phyloP scores from a whole-genome alignment of 2,797 vertebrate species.

The Austrolebias charrua region DNA sequence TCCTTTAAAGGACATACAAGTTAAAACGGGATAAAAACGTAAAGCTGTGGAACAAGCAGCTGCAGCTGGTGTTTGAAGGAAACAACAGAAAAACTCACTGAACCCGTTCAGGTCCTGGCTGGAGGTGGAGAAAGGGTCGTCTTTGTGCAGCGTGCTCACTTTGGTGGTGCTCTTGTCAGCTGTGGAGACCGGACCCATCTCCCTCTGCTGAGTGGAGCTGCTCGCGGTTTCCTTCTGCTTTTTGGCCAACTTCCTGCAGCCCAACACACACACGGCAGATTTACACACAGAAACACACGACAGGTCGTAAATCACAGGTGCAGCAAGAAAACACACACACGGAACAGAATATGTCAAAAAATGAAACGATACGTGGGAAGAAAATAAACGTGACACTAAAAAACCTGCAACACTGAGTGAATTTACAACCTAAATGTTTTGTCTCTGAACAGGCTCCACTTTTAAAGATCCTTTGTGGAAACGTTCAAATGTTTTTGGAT shows the following conservation, averaged over 20 bases:
- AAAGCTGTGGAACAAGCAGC: too few relatives aligned
- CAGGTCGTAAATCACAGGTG: neutral
- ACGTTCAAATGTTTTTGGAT: too few relatives aligned
- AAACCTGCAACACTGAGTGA: neutral
- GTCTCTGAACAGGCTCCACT: too few relatives aligned
- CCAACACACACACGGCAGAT: constrained; percentile 6
- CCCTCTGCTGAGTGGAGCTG: constrained; percentile 90
- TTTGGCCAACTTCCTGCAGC: constrained; percentile 93
- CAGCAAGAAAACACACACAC: neutral
- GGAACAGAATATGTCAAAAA: neutral
- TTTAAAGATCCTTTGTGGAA: too few relatives aligned
- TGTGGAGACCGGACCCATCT: constrained; percentile 92
- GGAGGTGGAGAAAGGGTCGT: constrained; percentile 94
- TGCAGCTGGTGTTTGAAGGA: neutral
- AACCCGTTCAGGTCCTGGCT: constrained; percentile 95
- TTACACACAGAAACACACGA: neutral
- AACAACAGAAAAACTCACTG: constrained; percentile 78
- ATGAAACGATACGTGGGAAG: neutral
- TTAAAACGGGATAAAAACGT: too few relatives aligned
- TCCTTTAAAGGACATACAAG: too few relatives aligned
- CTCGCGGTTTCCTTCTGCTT: constrained; percentile 98
- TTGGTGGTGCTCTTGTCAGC: constrained; percentile 91
- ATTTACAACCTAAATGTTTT: neutral
- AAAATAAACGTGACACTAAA: too few relatives aligned
- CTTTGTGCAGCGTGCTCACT: constrained; percentile 89